Evolutionary conservation across 23 tunicate species (phyloP), one percentile per base, ranked within the genome.

Genomic region (Pegea sp.): DNA sequence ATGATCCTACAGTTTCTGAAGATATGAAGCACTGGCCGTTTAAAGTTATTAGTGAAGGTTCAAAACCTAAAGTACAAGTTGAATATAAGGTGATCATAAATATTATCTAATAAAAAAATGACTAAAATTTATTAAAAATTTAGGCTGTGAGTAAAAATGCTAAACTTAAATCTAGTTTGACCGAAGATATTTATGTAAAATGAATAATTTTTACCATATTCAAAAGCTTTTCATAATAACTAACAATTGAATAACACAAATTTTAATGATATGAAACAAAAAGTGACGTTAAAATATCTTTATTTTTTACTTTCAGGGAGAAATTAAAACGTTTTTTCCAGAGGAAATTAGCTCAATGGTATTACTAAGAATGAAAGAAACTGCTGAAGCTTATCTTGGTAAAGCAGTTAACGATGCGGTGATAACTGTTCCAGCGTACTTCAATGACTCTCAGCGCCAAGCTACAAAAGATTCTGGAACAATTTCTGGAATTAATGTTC

Each of bases 381-480:
- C 84, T 22, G 96, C 96, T 1, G 96, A 86, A 54, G 76, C 72
- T 2, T 86, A 86, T 48, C 72, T 86, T 6, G 96, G 96, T 23
- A 67, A 67, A 62, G 52, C 72, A 8, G 77, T 86, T 18, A 86
- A 70, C 19, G 74, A 89, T 27, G 98, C 81, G 4, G 98, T 89
- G 30, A 68, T 89, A 23, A 89, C 98, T 1, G 90, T 90, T 4
- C 98, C 98, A 6, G 98, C 98, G 2, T 77, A 77, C 30, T n/a
- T n/a, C n/a, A n/a, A n/a, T n/a, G n/a, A n/a, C n/a, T n/a, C n/a
- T n/a, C n/a, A n/a, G n/a, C n/a, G 92, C 34, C 91, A 77, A 63
- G 96, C 96, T 44, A 86, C 96, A 18, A 86, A 86, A 51, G 96
- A 86, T 63, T 86, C 96, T 24, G 96, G 84, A n/a, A 58, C 70